Conservation (phyloP, 2,797 vertebrate genomes). For the Rousettus madagascariensis region DNA sequence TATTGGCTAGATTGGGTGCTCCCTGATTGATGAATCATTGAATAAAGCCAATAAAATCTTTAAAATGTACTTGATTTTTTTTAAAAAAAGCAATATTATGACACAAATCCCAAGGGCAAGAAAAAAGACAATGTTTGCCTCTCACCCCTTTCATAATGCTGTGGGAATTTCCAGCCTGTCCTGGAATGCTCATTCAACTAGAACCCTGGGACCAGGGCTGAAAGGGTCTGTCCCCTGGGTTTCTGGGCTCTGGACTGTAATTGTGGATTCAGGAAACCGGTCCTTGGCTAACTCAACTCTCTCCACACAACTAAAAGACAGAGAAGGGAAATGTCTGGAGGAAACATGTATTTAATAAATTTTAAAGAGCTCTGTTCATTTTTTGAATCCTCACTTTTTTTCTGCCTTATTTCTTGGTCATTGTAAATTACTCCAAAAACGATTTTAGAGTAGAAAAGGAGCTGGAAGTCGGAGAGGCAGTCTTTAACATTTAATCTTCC, state of each 20-base stretch:
- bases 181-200: too few species aligned
- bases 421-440: slow-evolving; percentile 10
- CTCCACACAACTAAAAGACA: slow-evolving; percentile 30
- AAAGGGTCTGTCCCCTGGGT: not conserved
- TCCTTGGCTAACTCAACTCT: not conserved
- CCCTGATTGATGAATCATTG: not conserved
- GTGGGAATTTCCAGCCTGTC: not conserved
- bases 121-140: not conserved
- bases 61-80: not conserved
- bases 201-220: not conserved
- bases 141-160: not conserved
- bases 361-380: not conserved
- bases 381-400: not conserved
- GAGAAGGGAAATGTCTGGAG: slow-evolving; percentile 43
- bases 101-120: not conserved
- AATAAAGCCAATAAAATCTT: not conserved
- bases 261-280: not conserved
- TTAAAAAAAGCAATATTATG: not conserved
- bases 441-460: slow-evolving; percentile 19
- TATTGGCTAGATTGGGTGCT: not conserved
- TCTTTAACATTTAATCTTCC: not conserved
- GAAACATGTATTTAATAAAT: slow-evolving; percentile 8
- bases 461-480: not conserved
- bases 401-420: not conserved
- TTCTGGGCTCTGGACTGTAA: not conserved